These are phyloP conservation scores for Apoda limacodes DNA, from an alignment of 2,888 invertebrate genomes.

Conservation along the genomic window DNA sequence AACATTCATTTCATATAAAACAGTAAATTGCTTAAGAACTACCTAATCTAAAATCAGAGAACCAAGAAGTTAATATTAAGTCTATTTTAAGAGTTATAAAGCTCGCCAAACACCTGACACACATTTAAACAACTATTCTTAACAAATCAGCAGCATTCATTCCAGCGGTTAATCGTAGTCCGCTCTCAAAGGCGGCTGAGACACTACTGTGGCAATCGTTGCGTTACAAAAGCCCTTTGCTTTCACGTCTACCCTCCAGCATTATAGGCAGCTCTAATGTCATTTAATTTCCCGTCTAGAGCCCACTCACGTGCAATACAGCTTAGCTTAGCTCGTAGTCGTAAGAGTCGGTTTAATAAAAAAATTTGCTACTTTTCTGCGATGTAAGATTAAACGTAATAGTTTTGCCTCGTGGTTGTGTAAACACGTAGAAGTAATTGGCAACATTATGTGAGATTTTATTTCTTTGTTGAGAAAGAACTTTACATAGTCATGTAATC, in stretches of 20 bases:
- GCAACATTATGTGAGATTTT: too few relatives aligned
- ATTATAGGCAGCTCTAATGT: conserved; percentile 64
- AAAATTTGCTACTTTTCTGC: conserved; percentile 47
- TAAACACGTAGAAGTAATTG: conserved; percentile 61
- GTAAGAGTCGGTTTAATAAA: conserved; percentile 61
- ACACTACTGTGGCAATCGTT: conserved; percentile 40
- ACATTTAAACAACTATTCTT: too few relatives aligned
- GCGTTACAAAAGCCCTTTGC: conserved; percentile 52
- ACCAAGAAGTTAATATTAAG: too few relatives aligned
- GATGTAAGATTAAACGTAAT: conserved; percentile 47
- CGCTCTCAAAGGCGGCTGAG: conserved; percentile 26
- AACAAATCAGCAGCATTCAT: conserved; percentile 2
- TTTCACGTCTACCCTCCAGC: conserved; percentile 50
- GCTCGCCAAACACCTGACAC: too few relatives aligned
- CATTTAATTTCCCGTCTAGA: conserved; percentile 68
- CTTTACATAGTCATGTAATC: too few relatives aligned
- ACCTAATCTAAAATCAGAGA: too few relatives aligned
- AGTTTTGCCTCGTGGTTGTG: conserved; percentile 61
- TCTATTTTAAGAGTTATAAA: too few relatives aligned
- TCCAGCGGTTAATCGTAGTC: conserved; percentile 25
- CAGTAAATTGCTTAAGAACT: too few relatives aligned
- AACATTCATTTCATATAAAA: too few relatives aligned
- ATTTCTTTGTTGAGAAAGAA: too few relatives aligned
- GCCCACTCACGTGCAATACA: conserved; percentile 63
- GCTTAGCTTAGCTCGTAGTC: too few relatives aligned